Base-by-base conservation (phyloP, 2,113 vertebrate genomes). In the Turdus rufiventris region DNA sequence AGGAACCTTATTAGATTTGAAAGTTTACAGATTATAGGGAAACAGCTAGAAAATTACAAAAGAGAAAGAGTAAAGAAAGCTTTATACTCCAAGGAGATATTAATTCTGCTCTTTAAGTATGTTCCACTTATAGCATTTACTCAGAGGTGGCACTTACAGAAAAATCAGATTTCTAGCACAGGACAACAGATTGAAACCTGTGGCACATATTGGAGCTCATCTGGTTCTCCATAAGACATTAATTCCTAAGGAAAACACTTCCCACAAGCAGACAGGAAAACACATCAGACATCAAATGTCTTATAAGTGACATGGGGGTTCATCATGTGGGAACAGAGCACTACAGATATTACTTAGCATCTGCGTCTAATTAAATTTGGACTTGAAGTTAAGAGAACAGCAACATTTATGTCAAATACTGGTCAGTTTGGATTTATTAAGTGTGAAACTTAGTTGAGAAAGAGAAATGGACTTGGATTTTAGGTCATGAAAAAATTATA, bases 231-330 rank as follows among this genome's bases (percentile, higher is more conserved):
- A 1, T 71, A 91, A 83, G 31, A 77, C 60, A 58, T 31, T 51
- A 91, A 88, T 89, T 95, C 24, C 63, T 51, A 89, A 80, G 25
- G 15, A 91, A 96, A 91, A 92, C 50, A 78, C 60, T 93, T 92
- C 79, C 57, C 57, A 62, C 73, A 93, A 90, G 65, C 29, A 68
- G 67, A 68, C 50, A 85, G 84, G 79, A 93, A 95, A 91, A 28
- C 1, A 5, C 51, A 87, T 51, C 47, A 91, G 86, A 83, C 53
- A 82, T 66, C 48, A 85, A 56, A 88, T 18, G 6, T 43, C 78
- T 83, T 40, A 0, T 4, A 76, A 91, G 50, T 36, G n/a, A 74
- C 76, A 67, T 2, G 13, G 0, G 2, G 12, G 45, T 45, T 57
- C 14, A 0, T 5, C 65, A 14, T 68, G 57, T 72, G 62, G 53